Base-by-base conservation (phyloP, 2,888 invertebrate species). In the Agapostemon virescens region DNA sequence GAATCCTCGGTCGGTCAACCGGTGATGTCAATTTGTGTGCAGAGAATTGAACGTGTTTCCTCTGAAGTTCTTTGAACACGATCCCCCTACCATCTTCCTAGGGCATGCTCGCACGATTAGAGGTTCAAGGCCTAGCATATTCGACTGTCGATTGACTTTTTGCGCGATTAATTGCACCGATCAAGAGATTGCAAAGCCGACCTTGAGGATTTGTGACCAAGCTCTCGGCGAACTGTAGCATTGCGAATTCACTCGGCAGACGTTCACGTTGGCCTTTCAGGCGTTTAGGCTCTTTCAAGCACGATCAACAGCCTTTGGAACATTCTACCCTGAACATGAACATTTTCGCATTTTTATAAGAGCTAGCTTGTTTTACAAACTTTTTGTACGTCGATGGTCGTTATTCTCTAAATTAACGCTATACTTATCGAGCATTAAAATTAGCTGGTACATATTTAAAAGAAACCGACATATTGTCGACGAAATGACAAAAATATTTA, bases 171-270 rank as follows among this genome's bases (percentile, higher is more conserved):
- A 86, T 87, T 85, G 85, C 85, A 83, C 66, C 71, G 74, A 74
- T 66, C 73, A 69, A 64, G 20, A 83, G 84, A 89, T 88, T 85
- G 86, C 88, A 88, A 86, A 82, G 84, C 79, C 87, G 90, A 88
- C 91, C 90, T 90, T 89, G 81, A 75, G 9, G 58, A 58, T 55
- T 26, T 17, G 26, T 23, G 23, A 5, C 45, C 20, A 45, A 11
- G 38, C 45, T 11, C 45, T 17, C 45, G 5, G 45, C 45, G 45
- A 45, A 20, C 17, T 45, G 5, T 45, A 20, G 20, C 45, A 20
- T 20, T 5, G 17, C 45, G 45, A 20, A 5, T 38, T 38, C 38
- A 11, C 38, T 49, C n/a, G 49, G 9, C n/a, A 49, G 49, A 3
- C 49, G n/a, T n/a, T n/a, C 1, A 13, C 52, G 52, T 23, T 13